Evolutionary conservation across 2,113 vertebrate species (phyloP), one percentile per base, ranked within the genome.

Genomic region (Eleginops maclovinus): DNA sequence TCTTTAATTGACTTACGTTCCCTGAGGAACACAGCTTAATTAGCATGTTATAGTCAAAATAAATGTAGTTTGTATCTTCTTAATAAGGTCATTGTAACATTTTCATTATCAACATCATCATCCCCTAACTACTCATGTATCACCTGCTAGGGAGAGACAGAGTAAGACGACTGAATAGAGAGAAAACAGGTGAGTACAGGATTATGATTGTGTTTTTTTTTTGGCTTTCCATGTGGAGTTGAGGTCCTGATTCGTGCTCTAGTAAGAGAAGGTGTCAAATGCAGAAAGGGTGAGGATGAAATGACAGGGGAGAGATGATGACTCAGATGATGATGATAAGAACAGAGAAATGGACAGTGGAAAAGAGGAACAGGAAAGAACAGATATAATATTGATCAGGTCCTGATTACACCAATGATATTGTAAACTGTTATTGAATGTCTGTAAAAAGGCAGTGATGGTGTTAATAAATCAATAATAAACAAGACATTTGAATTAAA

Each of bases 161-260:
- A 62, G 49, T 43, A 66, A 64, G 53, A 21, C 50, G 13, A 63
- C 54, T 24, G 44, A 74, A 31, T 47, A 50, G 59, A 72, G 36
- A 54, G 26, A 55, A 46, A 26, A 58, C 31, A 72, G 61, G 44
- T 28, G 50, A 53, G 75, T 63, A 40, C 75, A 87, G 72, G 59
- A 68, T 51, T 59, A 66, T 85, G 73, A 79, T 82, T 79, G 68
- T 76, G 49, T 80, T 88, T 88, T 80, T 88, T 88, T 74, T 81
- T 88, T 84, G 64, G 76, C 71, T 77, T 77, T 82, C 76, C 79
- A 73, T 0, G 47, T 28, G 67, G 81, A 87, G 54, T 0, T 6
- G n/a, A 80, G 24, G 50, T 24, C 36, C 84, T 41, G 56, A 83
- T 81, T 85, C 59, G 75, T 85, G 56, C 26, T 72, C 64, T 4